Evolutionary conservation across 2,888 invertebrate genomes (phyloP).

Genomic region (Erebia aethiops): DNA sequence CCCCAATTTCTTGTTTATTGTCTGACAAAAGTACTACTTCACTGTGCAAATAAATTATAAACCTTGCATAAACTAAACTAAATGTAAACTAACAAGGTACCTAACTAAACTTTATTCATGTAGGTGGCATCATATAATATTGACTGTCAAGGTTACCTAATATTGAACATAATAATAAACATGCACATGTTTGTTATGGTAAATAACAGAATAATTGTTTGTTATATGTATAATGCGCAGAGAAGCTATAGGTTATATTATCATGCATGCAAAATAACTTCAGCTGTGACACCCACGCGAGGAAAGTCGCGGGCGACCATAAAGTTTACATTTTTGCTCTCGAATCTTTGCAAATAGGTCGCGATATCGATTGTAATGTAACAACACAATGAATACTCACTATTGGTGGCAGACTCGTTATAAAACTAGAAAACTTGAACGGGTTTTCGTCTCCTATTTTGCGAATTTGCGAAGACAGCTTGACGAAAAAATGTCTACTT

Average conservation of each 20-base stretch:
- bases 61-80: not conserved
- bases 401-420: conserved; percentile 82
- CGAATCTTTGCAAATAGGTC: conserved; percentile 18
- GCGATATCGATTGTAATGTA: not conserved
- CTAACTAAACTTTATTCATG: conserved; percentile 12
- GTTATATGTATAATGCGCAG: conserved; percentile 10
- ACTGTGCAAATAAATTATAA: not conserved
- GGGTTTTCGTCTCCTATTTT: conserved; percentile 83
- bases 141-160: conserved; percentile 12
- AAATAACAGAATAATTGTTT: not conserved
- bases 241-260: conserved; percentile 22
- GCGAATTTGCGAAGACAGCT: conserved; percentile 73
- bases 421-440: conserved; percentile 81
- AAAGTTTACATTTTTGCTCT: conserved; percentile 22
- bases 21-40: not conserved
- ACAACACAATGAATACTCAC: conserved; percentile 56
- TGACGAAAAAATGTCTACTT: conserved; percentile 79
- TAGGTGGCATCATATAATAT: not conserved
- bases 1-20: not conserved
- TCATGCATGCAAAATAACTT: conserved; percentile 21
- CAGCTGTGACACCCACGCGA: conserved; percentile 41
- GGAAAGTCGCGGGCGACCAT: conserved; percentile 32
- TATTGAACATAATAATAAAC: conserved; percentile 1
- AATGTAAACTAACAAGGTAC: no score
- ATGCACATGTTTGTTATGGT: not conserved